Percentiles rank a stretch among this genome's conserved stretches.
phyloP scores from a whole-genome alignment of 2,888 invertebrate species.

The Flexamia atlantica region DNA sequence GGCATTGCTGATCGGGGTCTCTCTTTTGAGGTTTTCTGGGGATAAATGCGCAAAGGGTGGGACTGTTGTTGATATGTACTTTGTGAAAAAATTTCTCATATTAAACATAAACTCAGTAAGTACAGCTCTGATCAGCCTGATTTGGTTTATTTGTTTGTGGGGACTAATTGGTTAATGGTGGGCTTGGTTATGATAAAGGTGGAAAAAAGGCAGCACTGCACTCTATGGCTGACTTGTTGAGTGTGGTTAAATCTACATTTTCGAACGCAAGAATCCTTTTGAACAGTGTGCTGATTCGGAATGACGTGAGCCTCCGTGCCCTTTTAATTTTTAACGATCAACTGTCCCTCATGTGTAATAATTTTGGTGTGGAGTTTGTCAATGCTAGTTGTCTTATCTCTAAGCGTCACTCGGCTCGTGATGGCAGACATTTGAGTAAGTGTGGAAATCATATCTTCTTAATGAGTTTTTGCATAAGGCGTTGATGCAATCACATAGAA shows the following conservation, averaged over 20 bases:
- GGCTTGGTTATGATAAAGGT: background rate
- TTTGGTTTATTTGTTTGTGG: slow-evolving; percentile 15
- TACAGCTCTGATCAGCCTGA: background rate
- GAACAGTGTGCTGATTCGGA: slow-evolving; percentile 16
- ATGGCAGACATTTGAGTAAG: slow-evolving; percentile 6
- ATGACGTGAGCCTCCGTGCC: background rate
- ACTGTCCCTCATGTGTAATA: slow-evolving; percentile 8
- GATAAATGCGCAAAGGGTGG: background rate
- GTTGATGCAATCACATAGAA: background rate
- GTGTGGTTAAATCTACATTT: background rate
- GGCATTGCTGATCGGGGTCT: slow-evolving; percentile 14
- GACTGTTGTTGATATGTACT: slow-evolving; percentile 1
- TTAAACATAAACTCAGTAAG: background rate
- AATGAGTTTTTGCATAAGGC: background rate
- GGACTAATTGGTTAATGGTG: slow-evolving; percentile 20
- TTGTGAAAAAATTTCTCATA: slow-evolving; percentile 7
- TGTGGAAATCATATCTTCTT: background rate
- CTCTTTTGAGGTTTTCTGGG: slow-evolving; percentile 10
- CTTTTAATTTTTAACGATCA: background rate
- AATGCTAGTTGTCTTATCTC: background rate
- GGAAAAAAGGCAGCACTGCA: background rate
- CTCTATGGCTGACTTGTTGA: slow-evolving; percentile 22
- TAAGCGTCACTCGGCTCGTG: slow-evolving; percentile 2
- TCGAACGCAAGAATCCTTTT: background rate
- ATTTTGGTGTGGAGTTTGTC: slow-evolving; percentile 8